These are phyloP conservation scores for Scomberomorus guttatus DNA, from an alignment of 2,797 vertebrate genomes.

Conservation along the genomic window DNA sequence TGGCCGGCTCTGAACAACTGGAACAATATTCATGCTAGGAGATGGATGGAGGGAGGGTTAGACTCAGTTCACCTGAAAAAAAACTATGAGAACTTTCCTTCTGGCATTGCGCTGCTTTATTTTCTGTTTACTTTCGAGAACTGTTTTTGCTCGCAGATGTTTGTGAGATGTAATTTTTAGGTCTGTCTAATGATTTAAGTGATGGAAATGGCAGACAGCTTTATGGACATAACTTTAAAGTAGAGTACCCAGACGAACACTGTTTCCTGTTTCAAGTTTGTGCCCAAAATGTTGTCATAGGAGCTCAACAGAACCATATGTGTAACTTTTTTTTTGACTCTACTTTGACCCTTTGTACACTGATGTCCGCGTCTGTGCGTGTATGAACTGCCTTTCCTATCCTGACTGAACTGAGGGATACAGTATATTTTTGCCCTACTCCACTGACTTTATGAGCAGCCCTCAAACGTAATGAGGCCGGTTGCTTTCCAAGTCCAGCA, in stretches of 20 bases:
- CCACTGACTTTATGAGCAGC: constrained; percentile 57
- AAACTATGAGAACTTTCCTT: constrained; percentile 48
- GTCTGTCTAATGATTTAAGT: constrained; percentile 35
- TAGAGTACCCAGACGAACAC: constrained; percentile 2
- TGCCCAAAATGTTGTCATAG: constrained; percentile 14
- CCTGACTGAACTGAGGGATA: constrained; percentile 20
- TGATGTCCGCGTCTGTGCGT: background rate
- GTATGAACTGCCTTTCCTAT: constrained; percentile 26
- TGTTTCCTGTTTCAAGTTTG: constrained; percentile 25
- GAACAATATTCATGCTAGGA: constrained; percentile 67
- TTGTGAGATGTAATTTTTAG: constrained; percentile 38
- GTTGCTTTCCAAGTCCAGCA: constrained; percentile 70
- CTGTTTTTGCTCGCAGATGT: constrained; percentile 12
- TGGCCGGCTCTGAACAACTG: constrained; percentile 66
- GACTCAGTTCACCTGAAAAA: constrained; percentile 60
- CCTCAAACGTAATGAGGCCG: constrained; percentile 59
- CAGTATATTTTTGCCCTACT: constrained; percentile 45
- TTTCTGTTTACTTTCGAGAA: constrained; percentile 33
- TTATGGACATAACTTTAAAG: constrained; percentile 26
- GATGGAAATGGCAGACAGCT: constrained; percentile 28
- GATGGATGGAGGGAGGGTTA: constrained; percentile 68
- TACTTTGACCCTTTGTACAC: constrained; percentile 1
- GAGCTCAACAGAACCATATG: constrained; percentile 19
- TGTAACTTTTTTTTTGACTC: constrained; percentile 24
- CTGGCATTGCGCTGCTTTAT: constrained; percentile 25